phyloP scores from a whole-genome alignment of 2,113 vertebrate genomes.

The Lathamus discolor region DNA sequence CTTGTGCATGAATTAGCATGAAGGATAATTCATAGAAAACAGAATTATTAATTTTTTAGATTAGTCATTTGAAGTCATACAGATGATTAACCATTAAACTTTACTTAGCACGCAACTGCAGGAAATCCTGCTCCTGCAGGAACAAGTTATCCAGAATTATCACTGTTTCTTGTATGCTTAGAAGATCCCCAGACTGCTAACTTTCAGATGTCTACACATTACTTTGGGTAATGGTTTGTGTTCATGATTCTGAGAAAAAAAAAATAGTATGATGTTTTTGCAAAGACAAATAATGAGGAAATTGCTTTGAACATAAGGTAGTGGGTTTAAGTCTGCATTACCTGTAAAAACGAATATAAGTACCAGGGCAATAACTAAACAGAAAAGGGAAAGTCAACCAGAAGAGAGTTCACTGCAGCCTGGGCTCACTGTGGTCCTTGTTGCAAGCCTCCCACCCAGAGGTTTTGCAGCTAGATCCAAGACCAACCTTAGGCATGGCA shows the following conservation, averaged over 20 bases:
- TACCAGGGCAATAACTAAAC: neutral
- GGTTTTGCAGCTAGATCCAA: neutral
- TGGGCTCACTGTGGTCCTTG: neutral
- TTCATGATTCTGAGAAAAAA: neutral
- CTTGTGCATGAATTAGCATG: neutral
- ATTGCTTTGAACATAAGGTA: neutral
- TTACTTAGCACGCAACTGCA: neutral
- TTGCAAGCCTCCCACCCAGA: neutral
- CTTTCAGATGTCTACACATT: neutral
- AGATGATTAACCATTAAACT: neutral
- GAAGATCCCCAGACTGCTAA: neutral
- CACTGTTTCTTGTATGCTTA: neutral
- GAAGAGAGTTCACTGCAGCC: accelerated
- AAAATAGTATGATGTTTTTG: neutral
- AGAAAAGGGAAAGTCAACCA: neutral
- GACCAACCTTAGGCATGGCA: neutral
- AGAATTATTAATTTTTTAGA: neutral
- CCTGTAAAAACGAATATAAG: neutral
- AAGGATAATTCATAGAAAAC: neutral
- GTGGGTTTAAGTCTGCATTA: neutral
- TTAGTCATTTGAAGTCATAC: neutral
- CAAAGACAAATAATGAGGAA: neutral
- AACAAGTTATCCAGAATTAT: neutral
- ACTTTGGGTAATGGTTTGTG: neutral
- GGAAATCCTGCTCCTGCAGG: neutral